Conservation (phyloP, 2,797 vertebrate genomes). For the Pampus argenteus region DNA sequence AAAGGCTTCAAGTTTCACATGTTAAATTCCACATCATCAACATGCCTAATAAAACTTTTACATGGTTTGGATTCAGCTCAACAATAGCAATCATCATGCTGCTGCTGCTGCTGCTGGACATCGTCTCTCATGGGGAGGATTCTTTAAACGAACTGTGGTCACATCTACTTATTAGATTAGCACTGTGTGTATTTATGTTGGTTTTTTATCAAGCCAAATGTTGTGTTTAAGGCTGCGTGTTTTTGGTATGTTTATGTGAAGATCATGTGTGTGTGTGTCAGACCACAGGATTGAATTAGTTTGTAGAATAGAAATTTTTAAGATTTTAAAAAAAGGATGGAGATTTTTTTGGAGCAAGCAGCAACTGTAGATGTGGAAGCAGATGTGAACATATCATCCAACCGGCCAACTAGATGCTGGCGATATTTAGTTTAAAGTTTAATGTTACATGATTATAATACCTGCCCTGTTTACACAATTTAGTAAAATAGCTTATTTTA, state of each 20-base stretch:
- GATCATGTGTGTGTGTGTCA: constrained; percentile 11
- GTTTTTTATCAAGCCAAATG: constrained; percentile 25
- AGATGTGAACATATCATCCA: too few relatives aligned
- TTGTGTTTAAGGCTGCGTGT: constrained; percentile 22
- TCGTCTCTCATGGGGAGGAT: constrained; percentile 24
- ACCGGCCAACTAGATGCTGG: too few relatives aligned
- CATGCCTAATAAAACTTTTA: constrained; percentile 8
- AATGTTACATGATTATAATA: too few relatives aligned
- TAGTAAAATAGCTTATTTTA: too few relatives aligned
- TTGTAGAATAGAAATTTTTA: too few relatives aligned
- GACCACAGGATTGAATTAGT: constrained; percentile 10
- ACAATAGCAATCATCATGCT: constrained; percentile 13
- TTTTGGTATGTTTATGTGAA: constrained; percentile 19
- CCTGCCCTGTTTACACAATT: too few relatives aligned
- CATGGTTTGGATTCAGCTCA: constrained; percentile 17
- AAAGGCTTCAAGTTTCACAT: constrained; percentile 11
- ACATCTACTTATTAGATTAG: constrained; percentile 43
- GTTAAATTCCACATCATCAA: background rate
- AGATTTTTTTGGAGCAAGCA: too few relatives aligned
- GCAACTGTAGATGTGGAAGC: too few relatives aligned
- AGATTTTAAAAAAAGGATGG: too few relatives aligned
- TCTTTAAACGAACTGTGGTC: constrained; percentile 11
- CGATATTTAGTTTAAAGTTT: too few relatives aligned
- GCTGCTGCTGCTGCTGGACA: constrained; percentile 19
- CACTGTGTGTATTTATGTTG: constrained; percentile 40